phyloP scores from a whole-genome alignment of 2,113 vertebrate species.

The Platichthys flesus region DNA sequence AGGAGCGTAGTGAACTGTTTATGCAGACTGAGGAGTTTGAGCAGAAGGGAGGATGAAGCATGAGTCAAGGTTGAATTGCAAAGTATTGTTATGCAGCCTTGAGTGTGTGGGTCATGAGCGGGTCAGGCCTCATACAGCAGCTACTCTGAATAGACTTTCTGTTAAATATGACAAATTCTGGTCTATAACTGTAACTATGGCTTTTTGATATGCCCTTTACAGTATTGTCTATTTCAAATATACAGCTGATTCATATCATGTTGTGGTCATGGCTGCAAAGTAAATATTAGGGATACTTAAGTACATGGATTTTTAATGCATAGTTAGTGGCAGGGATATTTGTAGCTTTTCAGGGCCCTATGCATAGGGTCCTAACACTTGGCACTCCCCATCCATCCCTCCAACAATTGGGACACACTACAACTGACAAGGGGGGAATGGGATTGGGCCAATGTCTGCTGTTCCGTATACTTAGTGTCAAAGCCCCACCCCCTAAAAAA shows the following conservation, averaged over 20 bases:
- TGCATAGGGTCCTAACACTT: too few relatives aligned
- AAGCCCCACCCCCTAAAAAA: too few relatives aligned
- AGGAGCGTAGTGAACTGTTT: neutral
- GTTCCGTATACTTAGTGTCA: too few relatives aligned
- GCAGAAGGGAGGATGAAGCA: too few relatives aligned
- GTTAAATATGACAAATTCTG: neutral
- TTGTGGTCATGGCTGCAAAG: neutral
- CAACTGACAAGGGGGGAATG: too few relatives aligned
- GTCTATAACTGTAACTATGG: neutral
- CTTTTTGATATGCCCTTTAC: neutral
- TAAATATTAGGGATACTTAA: too few relatives aligned
- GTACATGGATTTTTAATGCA: too few relatives aligned
- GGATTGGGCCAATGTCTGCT: too few relatives aligned
- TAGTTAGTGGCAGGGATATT: too few relatives aligned
- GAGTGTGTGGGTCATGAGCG: neutral
- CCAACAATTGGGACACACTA: too few relatives aligned
- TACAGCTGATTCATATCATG: neutral
- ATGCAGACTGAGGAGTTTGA: neutral
- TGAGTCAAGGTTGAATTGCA: constrained; percentile 2
- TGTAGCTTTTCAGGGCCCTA: too few relatives aligned
- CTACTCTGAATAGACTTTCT: neutral
- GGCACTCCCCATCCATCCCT: too few relatives aligned
- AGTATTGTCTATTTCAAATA: neutral
- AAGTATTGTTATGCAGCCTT: constrained; percentile 6
- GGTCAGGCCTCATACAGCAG: neutral